Conservation (phyloP, 2,797 vertebrate genomes). For the Champsocephalus gunnari region DNA sequence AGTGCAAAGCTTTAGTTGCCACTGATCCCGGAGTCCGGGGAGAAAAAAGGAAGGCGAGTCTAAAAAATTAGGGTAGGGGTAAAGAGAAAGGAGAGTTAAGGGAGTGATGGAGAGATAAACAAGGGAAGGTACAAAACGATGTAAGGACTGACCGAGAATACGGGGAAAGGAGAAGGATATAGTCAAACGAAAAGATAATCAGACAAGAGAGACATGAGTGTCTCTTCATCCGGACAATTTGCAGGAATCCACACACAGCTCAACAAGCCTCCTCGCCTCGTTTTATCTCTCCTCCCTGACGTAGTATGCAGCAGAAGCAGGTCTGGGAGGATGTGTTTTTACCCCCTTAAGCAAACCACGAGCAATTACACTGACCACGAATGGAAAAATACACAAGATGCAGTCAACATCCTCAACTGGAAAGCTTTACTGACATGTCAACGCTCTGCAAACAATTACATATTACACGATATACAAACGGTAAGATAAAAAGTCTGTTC, state of each 20-base stretch:
- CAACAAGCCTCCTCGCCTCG: conserved; percentile 26
- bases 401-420: conserved; percentile 3
- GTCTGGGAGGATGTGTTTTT: not conserved
- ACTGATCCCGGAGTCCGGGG: conserved; percentile 61
- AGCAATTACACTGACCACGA: conserved; percentile 44
- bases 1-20: conserved; percentile 69
- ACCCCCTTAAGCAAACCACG: not conserved
- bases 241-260: conserved; percentile 52
- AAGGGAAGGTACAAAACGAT: not conserved
- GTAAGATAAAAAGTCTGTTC: not conserved
- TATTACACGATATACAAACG: not conserved
- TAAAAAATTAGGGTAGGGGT: not conserved
- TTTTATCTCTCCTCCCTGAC: conserved; percentile 24
- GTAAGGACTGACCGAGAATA: not conserved
- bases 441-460: conserved; percentile 21
- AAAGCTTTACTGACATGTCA: conserved; percentile 17
- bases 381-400: conserved; percentile 28
- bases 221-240: conserved; percentile 71
- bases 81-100: not conserved
- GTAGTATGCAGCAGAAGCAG: conserved; percentile 22
- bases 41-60: conserved; percentile 26
- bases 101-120: not conserved
- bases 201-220: conserved; percentile 59
- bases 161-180: not conserved
- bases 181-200: conserved; percentile 36